Percentiles rank a stretch among this genome's conserved stretches.
These are phyloP conservation scores for Druceiella hillmani DNA, from an alignment of 2,888 invertebrate species.

Conservation along the genomic window DNA sequence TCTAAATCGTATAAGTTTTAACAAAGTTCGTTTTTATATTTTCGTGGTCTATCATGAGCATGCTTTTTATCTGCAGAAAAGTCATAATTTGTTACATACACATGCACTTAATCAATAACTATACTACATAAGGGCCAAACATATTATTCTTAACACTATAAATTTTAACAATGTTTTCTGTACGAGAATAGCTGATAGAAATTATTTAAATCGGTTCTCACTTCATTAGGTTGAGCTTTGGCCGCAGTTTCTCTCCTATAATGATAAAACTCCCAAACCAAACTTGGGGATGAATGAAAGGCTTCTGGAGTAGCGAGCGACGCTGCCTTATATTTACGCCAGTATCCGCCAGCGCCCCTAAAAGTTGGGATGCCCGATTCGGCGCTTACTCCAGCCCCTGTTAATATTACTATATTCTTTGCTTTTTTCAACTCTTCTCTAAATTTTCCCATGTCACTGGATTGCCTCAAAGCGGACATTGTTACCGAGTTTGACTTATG, in stretches of 20 bases:
- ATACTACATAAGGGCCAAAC: too few relatives aligned
- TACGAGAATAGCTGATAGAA: constrained; percentile 3
- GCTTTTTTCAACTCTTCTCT: constrained; percentile 52
- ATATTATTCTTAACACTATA: background rate
- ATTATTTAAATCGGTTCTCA: constrained; percentile 31
- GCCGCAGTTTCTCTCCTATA: constrained; percentile 75
- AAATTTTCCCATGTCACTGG: constrained; percentile 48
- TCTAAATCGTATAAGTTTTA: too few relatives aligned
- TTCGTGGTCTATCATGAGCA: too few relatives aligned
- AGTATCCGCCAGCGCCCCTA: constrained; percentile 73
- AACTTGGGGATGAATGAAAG: constrained; percentile 64
- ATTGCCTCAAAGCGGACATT: too few relatives aligned
- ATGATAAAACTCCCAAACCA: constrained; percentile 91
- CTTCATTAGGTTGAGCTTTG: constrained; percentile 64
- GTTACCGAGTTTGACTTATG: too few relatives aligned
- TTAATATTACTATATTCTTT: constrained; percentile 61
- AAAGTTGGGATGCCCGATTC: constrained; percentile 87
- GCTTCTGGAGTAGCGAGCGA: constrained; percentile 65
- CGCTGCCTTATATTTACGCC: constrained; percentile 70
- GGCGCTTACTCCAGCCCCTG: constrained; percentile 77
- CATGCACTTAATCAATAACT: too few relatives aligned
- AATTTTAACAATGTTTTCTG: constrained; percentile 1
- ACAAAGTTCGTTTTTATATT: too few relatives aligned
- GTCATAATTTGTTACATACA: too few relatives aligned
- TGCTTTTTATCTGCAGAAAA: too few relatives aligned